phyloP scores from a whole-genome alignment of 2,888 invertebrate genomes.

The Antheraea yamamai region DNA sequence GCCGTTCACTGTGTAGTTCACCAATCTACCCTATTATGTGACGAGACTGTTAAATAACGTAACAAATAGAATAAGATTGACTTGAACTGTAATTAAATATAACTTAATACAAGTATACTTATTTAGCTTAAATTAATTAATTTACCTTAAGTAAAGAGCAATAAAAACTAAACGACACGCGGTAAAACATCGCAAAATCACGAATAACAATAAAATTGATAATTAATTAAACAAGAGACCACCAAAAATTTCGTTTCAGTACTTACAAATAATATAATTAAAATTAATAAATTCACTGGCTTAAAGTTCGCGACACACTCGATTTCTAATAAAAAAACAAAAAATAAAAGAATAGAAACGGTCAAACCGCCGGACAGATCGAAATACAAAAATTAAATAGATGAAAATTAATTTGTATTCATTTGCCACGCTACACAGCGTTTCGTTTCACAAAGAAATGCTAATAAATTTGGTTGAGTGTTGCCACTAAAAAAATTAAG shows the following conservation, averaged over 20 bases:
- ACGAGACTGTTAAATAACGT: too few relatives aligned
- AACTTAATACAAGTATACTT: too few relatives aligned
- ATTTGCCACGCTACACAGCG: constrained; percentile 11
- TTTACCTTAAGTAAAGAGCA: neutral
- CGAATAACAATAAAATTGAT: neutral
- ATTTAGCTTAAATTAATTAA: neutral
- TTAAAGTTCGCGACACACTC: neutral
- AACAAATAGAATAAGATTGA: too few relatives aligned
- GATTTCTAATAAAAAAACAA: constrained; percentile 4
- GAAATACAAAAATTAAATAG: constrained; percentile 10
- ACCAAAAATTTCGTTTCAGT: neutral
- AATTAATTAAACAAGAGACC: neutral
- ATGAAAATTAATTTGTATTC: constrained; percentile 13
- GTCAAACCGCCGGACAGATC: neutral
- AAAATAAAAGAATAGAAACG: neutral
- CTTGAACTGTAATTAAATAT: too few relatives aligned
- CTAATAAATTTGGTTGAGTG: constrained; percentile 3
- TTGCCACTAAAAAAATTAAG: neutral
- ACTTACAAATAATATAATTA: neutral
- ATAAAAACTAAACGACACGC: neutral
- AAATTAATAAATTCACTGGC: neutral
- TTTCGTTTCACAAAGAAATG: constrained; percentile 14
- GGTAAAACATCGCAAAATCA: neutral
- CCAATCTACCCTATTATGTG: too few relatives aligned
- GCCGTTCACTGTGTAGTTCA: too few relatives aligned